Base-by-base conservation (phyloP, 2,888 invertebrate genomes). In the Choristoneura rosaceana region DNA sequence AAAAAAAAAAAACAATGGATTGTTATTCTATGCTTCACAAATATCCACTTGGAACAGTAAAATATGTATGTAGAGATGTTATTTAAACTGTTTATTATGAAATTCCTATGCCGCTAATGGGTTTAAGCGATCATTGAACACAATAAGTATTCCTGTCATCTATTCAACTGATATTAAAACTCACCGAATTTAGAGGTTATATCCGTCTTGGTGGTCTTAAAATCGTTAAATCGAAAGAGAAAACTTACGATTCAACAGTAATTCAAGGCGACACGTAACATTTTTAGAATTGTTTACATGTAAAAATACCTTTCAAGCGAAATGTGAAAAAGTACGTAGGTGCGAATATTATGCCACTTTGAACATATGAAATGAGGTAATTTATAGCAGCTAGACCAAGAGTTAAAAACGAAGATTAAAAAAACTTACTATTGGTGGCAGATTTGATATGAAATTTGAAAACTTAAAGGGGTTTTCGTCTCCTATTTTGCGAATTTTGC, bases 401-500 rank as follows among this genome's bases (percentile, higher is more conserved):
- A 59, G 34, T 66, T 55, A 71, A 74, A 75, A 77, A 17, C 33
- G 50, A 45, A 68, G 73, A 34, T 73, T 78, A 87, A 17, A 67
- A 50, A 12, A 76, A 85, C 94, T 93, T 88, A 94, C 94, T 78
- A 94, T 93, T 80, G 94, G 94, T 92, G 94, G 94, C 84, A 94
- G 94, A 90, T 91, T 94, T 87, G 94, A 91, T 92, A 94, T 93
- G 80, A 94, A 94, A 89, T 93, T 94, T 80, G 94, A 90, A 83
- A 94, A 94, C 91, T 90, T 94, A 83, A 94, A 94, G 75, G 93
- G 91, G 82, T 93, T 94, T 85, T 90, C 90, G 93, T 94, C 94
- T 91, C 94, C 94, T 94, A 94, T 94, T 93, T 94, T 94, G 94
- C 90, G 89, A 90, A 87, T 85, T 89, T 93, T 90, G 86, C 83